These are phyloP conservation scores for Catharus minimus DNA, from an alignment of 2,113 vertebrate species.

Conservation along the genomic window DNA sequence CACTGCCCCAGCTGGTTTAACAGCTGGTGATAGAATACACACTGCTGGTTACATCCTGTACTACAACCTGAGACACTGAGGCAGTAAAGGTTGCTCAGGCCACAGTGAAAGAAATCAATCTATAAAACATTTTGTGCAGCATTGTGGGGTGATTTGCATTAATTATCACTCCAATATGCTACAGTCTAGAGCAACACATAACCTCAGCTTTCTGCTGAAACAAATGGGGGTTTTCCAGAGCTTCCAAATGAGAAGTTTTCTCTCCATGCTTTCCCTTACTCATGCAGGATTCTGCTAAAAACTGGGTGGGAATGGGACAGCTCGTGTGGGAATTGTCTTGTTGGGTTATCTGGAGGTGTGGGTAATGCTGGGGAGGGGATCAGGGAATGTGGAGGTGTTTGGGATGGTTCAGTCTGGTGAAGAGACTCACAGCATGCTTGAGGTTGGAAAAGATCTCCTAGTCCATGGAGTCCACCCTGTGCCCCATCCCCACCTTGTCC, in stretches of 20 bases:
- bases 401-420: not conserved
- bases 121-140: not conserved
- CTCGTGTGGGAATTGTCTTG: not conserved
- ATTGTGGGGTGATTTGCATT: not conserved
- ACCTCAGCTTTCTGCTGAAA: not conserved
- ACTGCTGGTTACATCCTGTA: no score
- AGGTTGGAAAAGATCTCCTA: not conserved
- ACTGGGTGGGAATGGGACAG: not conserved
- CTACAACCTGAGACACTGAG: not conserved
- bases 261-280: accelerated
- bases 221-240: not conserved
- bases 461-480: no score
- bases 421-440: not conserved
- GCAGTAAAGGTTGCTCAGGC: not conserved
- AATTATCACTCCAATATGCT: not conserved
- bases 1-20: no score
- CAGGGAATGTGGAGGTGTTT: not conserved
- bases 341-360: not conserved
- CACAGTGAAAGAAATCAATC: not conserved
- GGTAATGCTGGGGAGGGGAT: not conserved
- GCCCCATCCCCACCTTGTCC: not conserved
- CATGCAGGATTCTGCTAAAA: accelerated
- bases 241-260: not conserved
- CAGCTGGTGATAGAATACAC: no score
- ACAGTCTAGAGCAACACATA: not conserved